Evolutionary conservation across 2,797 vertebrate genomes (phyloP), one percentile per base, ranked within the genome.

Genomic region (Glyptemys insculpta): DNA sequence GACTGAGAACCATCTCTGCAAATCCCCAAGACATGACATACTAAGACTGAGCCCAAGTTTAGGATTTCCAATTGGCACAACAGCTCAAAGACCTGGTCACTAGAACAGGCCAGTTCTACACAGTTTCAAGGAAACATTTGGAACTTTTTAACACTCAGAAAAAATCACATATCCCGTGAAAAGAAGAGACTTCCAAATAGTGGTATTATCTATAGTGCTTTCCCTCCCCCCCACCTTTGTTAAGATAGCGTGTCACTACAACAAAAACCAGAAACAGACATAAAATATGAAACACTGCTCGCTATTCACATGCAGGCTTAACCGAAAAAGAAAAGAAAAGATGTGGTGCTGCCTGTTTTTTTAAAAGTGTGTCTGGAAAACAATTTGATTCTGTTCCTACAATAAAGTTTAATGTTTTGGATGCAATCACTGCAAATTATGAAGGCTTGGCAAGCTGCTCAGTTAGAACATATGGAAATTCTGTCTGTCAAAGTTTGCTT

Each of bases 371-470:
- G 92, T 85, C 94, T 97, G 81, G 92, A 97, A 98, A 97, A 98
- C 91, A 98, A 96, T 86, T 95, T 95, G 92, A 94, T 91, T 91
- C 95, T 96, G 94, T 97, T 96, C 97, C 93, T 97, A 96, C 93
- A 96, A 97, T 94, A 97, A 97, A 94, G 83, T 72, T n/a, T 10
- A 96, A 91, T 96, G 92, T 96, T 97, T 97, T 97, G 88, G 93
- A 96, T 87, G 95, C 92, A 97, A 92, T 93, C 91, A 90, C 80
- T 72, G 87, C 93, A 97, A 96, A 93, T 96, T 83, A 95, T 23
- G 89, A 91, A 96, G 95, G 52, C 74, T 95, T 97, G 96, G 96
- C 96, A 98, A 95, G 90, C 68, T 88, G 81, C 87, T 95, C 84
- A 80, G 29, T 9, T 72, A 0, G 8, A 97, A 91, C 92, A 97